phyloP scores from a whole-genome alignment of 2,888 invertebrate species.

The Lycaena phlaeas region DNA sequence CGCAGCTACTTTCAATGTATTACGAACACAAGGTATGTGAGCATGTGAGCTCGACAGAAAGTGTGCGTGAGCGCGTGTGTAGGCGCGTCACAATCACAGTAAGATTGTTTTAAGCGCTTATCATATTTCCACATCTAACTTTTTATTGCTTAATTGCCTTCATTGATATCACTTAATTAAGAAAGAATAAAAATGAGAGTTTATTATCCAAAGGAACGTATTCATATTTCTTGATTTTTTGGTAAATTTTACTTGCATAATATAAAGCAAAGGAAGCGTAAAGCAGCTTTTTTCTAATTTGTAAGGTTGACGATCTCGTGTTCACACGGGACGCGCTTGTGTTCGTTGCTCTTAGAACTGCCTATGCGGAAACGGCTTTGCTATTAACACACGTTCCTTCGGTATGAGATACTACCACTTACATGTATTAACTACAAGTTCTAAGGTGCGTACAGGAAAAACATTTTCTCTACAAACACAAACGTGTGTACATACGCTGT shows the following conservation, averaged over 20 bases:
- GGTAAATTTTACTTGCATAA: slow-evolving; percentile 1
- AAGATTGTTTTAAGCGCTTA: slow-evolving; percentile 35
- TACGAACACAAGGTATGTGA: slow-evolving; percentile 29
- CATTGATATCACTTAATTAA: slow-evolving; percentile 12
- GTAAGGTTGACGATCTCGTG: slow-evolving; percentile 69
- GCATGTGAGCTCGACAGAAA: slow-evolving; percentile 26
- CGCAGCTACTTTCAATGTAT: slow-evolving; percentile 52
- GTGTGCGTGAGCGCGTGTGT: slow-evolving; percentile 54
- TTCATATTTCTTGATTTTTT: not conserved
- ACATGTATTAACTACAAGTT: slow-evolving; percentile 27
- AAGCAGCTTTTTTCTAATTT: slow-evolving; percentile 63
- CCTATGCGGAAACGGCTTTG: slow-evolving; percentile 69
- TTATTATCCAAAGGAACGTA: not conserved
- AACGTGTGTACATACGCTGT: slow-evolving; percentile 34
- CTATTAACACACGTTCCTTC: slow-evolving; percentile 68
- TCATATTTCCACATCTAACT: slow-evolving; percentile 20
- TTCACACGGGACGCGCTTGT: slow-evolving; percentile 59
- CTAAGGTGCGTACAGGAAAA: slow-evolving; percentile 32
- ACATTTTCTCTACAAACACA: slow-evolving; percentile 52
- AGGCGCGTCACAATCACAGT: slow-evolving; percentile 46
- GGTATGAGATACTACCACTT: slow-evolving; percentile 68
- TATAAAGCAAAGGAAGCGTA: slow-evolving; percentile 27
- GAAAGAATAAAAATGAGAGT: not conserved
- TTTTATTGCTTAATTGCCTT: slow-evolving; percentile 17
- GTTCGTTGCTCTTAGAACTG: slow-evolving; percentile 58